phyloP scores from a whole-genome alignment of 2,797 vertebrate genomes.

The Clarias platycephalus region DNA sequence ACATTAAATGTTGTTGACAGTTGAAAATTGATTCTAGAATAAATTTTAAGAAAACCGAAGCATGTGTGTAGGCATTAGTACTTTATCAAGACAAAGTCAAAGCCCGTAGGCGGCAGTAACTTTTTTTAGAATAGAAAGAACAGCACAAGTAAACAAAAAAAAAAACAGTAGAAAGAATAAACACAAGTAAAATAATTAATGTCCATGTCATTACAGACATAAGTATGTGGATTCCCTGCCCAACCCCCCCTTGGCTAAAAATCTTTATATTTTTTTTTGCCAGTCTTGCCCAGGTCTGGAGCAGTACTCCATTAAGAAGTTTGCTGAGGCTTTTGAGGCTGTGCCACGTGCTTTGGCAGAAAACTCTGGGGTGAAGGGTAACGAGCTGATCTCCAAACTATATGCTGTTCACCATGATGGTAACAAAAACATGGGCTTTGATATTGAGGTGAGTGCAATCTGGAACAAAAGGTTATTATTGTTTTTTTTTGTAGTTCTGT shows the following conservation, averaged over 20 bases:
- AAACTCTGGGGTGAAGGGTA: constrained; percentile 93
- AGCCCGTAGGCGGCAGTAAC: background rate
- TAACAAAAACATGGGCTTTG: constrained; percentile 91
- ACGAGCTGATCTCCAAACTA: constrained; percentile 93
- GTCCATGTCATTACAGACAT: background rate
- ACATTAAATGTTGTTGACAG: background rate
- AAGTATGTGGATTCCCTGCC: background rate
- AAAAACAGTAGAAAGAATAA: no score
- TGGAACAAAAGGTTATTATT: background rate
- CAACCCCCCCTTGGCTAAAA: no score
- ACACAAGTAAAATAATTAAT: background rate
- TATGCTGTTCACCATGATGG: constrained; percentile 95
- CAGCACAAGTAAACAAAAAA: no score
- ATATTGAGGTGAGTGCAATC: constrained; percentile 86
- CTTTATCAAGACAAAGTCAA: background rate
- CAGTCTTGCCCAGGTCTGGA: constrained; percentile 95
- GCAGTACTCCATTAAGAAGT: constrained; percentile 98
- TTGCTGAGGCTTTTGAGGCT: constrained; percentile 90
- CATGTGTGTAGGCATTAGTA: background rate
- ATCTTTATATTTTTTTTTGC: constrained; percentile 5
- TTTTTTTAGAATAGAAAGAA: background rate
- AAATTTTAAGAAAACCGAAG: background rate
- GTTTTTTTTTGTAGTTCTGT: background rate
- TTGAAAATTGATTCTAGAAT: background rate
- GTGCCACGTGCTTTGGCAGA: constrained; percentile 92